These are phyloP conservation scores for Torymus texanus DNA, from an alignment of 2,888 invertebrate genomes.

Conservation along the genomic window DNA sequence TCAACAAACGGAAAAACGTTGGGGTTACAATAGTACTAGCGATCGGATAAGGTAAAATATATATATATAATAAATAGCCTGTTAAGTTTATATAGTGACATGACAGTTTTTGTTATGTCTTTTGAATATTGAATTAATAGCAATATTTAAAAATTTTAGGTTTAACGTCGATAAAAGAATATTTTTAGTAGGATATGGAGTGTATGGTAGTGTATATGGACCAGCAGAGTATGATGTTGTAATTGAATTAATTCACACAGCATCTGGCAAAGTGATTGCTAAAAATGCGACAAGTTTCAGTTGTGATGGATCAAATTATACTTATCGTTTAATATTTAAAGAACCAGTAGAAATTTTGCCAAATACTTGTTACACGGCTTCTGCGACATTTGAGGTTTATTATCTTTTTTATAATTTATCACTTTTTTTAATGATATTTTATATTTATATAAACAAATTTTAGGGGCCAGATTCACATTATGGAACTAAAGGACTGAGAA, in stretches of 20 bases:
- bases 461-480: slow-evolving; percentile 93
- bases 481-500: slow-evolving; percentile 87
- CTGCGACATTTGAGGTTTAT: slow-evolving; percentile 82
- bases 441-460: slow-evolving; percentile 58
- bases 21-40: slow-evolving; percentile 90
- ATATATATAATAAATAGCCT: no score
- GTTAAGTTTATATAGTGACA: neutral
- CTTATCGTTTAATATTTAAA: slow-evolving; percentile 88
- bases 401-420: slow-evolving; percentile 17
- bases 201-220: slow-evolving; percentile 89
- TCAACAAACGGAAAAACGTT: slow-evolving; percentile 84
- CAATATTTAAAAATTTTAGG: slow-evolving; percentile 72
- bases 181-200: slow-evolving; percentile 89
- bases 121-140: neutral
- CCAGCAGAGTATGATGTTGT: slow-evolving; percentile 86
- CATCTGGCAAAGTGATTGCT: slow-evolving; percentile 84
- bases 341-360: slow-evolving; percentile 89
- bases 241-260: slow-evolving; percentile 86
- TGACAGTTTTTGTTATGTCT: neutral
- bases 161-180: slow-evolving; percentile 88
- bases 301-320: slow-evolving; percentile 86
- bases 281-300: slow-evolving; percentile 86
- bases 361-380: slow-evolving; percentile 87
- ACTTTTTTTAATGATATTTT: slow-evolving; percentile 7
- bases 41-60: slow-evolving; percentile 82